Evolutionary conservation across 37 sponge, comb jelly and placozoan genomes (phyloP), one percentile per base, ranked within the genome.

Genomic region (Tethya wilhelma): DNA sequence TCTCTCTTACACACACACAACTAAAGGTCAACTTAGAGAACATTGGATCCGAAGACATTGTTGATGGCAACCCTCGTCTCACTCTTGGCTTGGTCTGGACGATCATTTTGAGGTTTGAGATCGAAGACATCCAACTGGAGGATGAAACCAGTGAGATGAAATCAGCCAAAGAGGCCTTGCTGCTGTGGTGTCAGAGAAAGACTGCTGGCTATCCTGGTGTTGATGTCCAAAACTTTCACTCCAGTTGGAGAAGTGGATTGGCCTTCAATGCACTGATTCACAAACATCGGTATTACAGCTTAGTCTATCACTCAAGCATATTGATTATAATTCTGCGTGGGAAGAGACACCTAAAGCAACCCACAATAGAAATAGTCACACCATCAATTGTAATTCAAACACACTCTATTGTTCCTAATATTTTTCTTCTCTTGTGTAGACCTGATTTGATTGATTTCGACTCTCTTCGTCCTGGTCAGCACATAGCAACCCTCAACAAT

Each of bases 201-300:
- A 98, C 98, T 26, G 78, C 79, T 43, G 97, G 96, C 36, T 96
- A 96, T 62, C 78, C 91, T 25, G 91, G 89, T 57, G 97, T 96
- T n/a, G 77, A 81, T 80, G 98, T 97, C 38, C 67, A 90, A 62
- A 96, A 97, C 84, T 97, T 97, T 82, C 84, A 65, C 67, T 86
- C 82, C 45, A 93, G 93, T 73, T 97, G 98, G 98, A 91, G 77
- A 37, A 90, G 87, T 57, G 98, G 98, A 26, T 77, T 97, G 38
- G 98, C 98, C 36, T 97, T 97, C 79, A 91, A 91, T 80, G 96
- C 96, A 53, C 86, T 97, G 74, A 97, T 97, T n/a, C 98, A 97
- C 79, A 95, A 93, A 65, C 96, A 95, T 90, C 88, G 96, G 94
- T 91, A 60, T 38, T n/a, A 69, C 25, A 4, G 32, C 58, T 58